Conservation (phyloP, 1,140 invertebrate genomes). For the Antheraea pernyi region DNA sequence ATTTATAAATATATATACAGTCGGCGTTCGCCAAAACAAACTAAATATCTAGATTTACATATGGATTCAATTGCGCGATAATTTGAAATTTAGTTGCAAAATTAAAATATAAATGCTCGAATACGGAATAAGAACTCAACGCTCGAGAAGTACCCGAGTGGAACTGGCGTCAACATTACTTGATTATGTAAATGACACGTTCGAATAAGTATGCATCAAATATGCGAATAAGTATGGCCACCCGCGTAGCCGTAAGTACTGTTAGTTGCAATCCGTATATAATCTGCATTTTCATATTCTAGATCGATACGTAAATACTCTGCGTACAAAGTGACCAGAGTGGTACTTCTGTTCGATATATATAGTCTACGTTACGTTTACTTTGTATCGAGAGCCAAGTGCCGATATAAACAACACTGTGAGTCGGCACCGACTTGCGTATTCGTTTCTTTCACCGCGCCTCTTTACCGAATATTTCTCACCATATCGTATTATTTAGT, state of each 20-base stretch:
- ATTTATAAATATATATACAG: neutral
- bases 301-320: neutral
- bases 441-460: conserved; percentile 25
- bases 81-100: neutral
- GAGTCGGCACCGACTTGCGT: conserved; percentile 10
- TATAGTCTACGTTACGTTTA: conserved; percentile 10
- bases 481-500: conserved; percentile 68
- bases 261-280: conserved; percentile 16
- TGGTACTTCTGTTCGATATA: conserved; percentile 4
- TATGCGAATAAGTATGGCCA: conserved; percentile 22
- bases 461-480: conserved; percentile 50
- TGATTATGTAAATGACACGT: conserved; percentile 27
- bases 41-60: neutral
- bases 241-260: conserved; percentile 20
- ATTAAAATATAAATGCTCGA: conserved; percentile 1
- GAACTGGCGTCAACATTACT: conserved; percentile 18
- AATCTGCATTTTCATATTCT: conserved; percentile 13
- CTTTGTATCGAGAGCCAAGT: neutral
- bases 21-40: neutral
- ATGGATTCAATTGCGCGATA: neutral
- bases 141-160: neutral
- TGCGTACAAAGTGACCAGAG: neutral
- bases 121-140: neutral
- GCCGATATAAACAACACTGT: neutral
- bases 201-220: conserved; percentile 20